phyloP scores from a whole-genome alignment of 2,888 invertebrate genomes.

The Ophioninae sp. region DNA sequence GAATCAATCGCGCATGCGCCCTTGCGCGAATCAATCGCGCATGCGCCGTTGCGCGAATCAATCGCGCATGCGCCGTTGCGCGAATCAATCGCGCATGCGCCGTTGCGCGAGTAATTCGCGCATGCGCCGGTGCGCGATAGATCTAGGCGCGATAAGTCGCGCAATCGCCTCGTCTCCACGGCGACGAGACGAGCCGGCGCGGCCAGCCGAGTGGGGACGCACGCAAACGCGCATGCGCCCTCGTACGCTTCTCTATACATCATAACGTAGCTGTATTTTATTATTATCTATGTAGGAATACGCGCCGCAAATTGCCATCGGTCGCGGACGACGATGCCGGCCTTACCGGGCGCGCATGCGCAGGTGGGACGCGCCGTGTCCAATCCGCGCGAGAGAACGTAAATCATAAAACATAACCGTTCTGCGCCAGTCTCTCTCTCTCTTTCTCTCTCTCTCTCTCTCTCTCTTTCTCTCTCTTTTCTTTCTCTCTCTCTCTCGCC shows the following conservation, averaged over 20 bases:
- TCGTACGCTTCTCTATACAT: conserved; percentile 34
- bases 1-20: too few species aligned
- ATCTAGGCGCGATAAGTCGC: conserved; percentile 3
- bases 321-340: conserved; percentile 44
- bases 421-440: conserved; percentile 62
- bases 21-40: neutral
- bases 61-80: neutral
- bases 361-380: conserved; percentile 63
- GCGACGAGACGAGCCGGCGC: neutral
- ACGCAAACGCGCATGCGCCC: conserved; percentile 12
- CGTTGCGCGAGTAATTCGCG: neutral
- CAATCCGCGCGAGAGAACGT: conserved; percentile 70
- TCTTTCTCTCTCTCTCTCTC: conserved; percentile 41
- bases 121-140: conserved; percentile 23
- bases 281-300: conserved; percentile 53
- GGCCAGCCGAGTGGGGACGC: neutral
- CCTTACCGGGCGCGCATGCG: conserved; percentile 40
- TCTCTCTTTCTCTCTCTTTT: conserved; percentile 44
- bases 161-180: neutral
- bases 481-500: conserved; percentile 37
- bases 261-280: conserved; percentile 51
- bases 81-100: neutral
- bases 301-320: conserved; percentile 54
- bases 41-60: neutral
- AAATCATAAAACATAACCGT: conserved; percentile 75